These are phyloP conservation scores for Phymastichus coffea DNA, from an alignment of 1,140 invertebrate species.

Conservation along the genomic window DNA sequence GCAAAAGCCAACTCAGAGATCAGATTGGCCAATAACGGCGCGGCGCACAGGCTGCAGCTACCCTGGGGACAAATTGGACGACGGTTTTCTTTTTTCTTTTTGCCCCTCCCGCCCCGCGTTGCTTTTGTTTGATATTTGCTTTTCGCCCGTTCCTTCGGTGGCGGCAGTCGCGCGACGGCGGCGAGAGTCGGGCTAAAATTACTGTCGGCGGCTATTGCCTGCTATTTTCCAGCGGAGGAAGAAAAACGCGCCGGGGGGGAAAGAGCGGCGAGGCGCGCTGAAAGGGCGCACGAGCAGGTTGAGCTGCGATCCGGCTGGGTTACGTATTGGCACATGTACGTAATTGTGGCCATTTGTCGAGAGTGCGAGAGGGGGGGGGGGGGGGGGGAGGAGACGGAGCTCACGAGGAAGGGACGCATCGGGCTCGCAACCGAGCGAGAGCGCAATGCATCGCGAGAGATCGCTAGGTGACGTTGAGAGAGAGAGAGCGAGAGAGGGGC, in stretches of 20 bases:
- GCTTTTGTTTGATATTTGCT: background rate
- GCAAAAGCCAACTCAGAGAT: background rate
- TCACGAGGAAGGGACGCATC: conserved; percentile 35
- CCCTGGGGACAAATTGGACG: conserved; percentile 5
- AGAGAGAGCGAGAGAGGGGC: conserved; percentile 30
- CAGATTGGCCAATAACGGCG: conserved; percentile 5
- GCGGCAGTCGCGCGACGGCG: no score
- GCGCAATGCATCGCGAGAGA: conserved; percentile 50
- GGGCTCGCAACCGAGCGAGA: conserved; percentile 39
- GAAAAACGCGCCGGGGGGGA: background rate
- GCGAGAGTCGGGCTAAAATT: conserved; percentile 13
- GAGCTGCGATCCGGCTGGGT: conserved; percentile 27
- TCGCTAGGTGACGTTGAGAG: conserved; percentile 30
- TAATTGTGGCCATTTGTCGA: conserved; percentile 52
- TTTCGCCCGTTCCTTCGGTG: background rate
- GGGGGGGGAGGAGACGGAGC: no score
- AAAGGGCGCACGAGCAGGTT: background rate
- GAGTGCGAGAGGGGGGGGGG: conserved; percentile 28
- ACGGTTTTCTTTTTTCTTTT: background rate
- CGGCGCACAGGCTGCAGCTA: background rate
- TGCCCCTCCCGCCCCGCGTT: background rate
- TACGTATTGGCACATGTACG: conserved; percentile 46
- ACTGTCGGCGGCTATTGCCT: conserved; percentile 7
- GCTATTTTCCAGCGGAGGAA: conserved; percentile 11
- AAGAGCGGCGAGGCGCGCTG: background rate